Evolutionary conservation across 2,113 vertebrate species (phyloP).

Genomic region (Chaetorhynchus papuensis): DNA sequence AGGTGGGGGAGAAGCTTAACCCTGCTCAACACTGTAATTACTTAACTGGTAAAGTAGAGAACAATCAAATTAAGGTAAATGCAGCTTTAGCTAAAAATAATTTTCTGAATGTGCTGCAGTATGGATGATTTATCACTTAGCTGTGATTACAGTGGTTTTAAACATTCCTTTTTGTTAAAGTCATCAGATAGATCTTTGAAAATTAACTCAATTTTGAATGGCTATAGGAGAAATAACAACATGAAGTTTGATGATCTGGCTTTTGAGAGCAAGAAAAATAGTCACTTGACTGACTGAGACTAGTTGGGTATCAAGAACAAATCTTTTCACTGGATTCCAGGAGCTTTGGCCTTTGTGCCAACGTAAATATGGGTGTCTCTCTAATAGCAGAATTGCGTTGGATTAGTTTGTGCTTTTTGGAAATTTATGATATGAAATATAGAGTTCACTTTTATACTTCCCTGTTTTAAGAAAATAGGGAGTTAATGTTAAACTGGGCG

Average conservation of each 20-base stretch:
- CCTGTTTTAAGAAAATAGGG: conserved; percentile 4
- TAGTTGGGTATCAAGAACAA: background rate
- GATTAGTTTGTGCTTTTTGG: background rate
- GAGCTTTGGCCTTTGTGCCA: conserved; percentile 2
- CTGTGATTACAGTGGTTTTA: background rate
- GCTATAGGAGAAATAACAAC: background rate
- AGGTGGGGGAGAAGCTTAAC: background rate
- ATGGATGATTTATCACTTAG: background rate
- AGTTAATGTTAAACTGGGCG: background rate
- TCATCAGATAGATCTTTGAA: background rate
- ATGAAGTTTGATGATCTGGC: background rate
- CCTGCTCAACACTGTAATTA: background rate
- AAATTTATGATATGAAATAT: background rate
- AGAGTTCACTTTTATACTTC: background rate
- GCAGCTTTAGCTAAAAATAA: background rate
- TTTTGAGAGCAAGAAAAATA: background rate
- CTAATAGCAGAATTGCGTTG: background rate
- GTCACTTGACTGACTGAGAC: background rate
- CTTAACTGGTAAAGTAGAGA: background rate
- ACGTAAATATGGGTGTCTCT: conserved; percentile 51
- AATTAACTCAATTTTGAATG: background rate
- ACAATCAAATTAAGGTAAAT: background rate
- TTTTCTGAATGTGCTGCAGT: background rate
- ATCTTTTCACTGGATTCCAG: conserved; percentile 3
- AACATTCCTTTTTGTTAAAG: background rate